These are phyloP conservation scores for Clytia hemisphaerica DNA, from an alignment of 30 jellyfish, hydroid and myxozoan genomes.

Conservation along the genomic window DNA sequence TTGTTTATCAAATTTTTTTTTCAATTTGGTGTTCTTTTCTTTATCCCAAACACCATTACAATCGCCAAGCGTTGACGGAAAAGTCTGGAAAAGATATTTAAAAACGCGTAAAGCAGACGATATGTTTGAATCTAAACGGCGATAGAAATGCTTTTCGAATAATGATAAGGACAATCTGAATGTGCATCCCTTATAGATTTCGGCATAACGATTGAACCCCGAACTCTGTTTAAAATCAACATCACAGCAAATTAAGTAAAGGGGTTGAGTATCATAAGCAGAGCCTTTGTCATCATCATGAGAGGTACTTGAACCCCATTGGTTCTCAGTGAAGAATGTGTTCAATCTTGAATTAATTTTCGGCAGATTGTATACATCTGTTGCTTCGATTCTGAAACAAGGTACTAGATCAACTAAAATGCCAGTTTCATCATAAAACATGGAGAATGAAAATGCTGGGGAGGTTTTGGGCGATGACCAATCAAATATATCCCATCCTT, in stretches of 20 bases:
- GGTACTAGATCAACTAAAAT: neutral
- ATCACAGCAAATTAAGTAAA: neutral
- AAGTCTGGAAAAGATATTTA: neutral
- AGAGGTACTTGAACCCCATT: too few relatives aligned
- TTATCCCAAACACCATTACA: neutral
- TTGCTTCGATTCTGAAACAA: neutral
- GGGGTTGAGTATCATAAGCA: neutral
- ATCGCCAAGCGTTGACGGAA: neutral
- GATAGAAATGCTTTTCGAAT: neutral
- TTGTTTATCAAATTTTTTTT: too few relatives aligned
- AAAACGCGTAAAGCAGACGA: neutral
- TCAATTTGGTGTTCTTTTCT: neutral
- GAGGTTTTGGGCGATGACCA: neutral
- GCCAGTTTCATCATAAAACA: neutral
- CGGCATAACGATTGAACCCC: neutral
- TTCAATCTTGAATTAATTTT: too few relatives aligned
- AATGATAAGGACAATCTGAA: neutral
- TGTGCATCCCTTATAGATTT: too few relatives aligned
- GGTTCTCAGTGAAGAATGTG: too few relatives aligned
- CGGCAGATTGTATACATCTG: neutral
- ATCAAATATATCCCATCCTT: neutral
- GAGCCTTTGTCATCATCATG: neutral
- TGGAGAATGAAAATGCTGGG: constrained; percentile 1
- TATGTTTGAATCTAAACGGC: neutral
- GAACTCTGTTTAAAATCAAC: neutral